These are phyloP conservation scores for Spheniscus mendiculus DNA, from an alignment of 2,113 vertebrate genomes.

Conservation along the genomic window DNA sequence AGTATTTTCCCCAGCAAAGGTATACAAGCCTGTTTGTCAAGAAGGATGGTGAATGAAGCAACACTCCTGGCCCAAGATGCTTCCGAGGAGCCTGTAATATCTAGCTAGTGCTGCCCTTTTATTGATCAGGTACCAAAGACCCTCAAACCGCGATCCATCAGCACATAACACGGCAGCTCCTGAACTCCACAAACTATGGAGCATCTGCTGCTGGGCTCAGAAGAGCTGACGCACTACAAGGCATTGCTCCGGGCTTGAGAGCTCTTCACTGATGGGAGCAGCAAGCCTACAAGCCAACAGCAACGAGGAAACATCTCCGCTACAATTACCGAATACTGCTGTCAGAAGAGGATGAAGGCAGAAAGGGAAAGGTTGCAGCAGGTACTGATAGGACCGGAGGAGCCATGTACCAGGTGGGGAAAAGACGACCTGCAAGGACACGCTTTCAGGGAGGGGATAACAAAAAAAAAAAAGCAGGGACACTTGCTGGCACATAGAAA, in stretches of 20 bases:
- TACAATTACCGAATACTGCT: background rate
- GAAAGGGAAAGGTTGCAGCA: background rate
- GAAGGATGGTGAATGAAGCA: background rate
- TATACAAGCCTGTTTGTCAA: background rate
- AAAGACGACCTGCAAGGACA: background rate
- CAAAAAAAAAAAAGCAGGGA: background rate
- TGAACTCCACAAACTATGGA: background rate
- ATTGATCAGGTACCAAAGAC: background rate
- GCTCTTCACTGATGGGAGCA: background rate
- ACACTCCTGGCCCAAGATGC: background rate
- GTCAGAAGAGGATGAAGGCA: background rate
- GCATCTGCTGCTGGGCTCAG: background rate
- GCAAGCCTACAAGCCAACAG: background rate
- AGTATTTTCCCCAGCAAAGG: background rate
- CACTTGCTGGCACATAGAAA: background rate
- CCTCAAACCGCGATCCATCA: background rate
- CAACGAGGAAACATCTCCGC: background rate
- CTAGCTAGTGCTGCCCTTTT: background rate
- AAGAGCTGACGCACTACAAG: background rate
- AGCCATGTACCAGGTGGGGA: background rate
- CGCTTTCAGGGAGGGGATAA: background rate
- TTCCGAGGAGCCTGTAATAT: background rate
- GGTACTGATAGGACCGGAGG: background rate
- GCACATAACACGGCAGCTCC: accelerated
- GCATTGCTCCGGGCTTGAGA: background rate